phyloP scores from a whole-genome alignment of 2,797 vertebrate genomes.

The Botia kubotai region DNA sequence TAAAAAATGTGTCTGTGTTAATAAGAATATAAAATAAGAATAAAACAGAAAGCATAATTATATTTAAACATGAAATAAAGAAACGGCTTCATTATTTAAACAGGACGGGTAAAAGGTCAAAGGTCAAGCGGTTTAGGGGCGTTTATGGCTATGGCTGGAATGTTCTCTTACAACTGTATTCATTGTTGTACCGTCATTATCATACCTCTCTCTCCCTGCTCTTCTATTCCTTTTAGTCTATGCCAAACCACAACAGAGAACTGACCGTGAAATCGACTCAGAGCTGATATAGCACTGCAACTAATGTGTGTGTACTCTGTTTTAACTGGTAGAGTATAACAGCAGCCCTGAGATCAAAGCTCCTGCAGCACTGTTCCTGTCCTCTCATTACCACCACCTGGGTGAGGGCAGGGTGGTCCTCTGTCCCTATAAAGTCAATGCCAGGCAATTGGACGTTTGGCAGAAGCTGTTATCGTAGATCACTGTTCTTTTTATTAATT shows the following conservation, averaged over 20 bases:
- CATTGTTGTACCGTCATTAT: constrained; percentile 49
- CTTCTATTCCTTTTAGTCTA: constrained; percentile 40
- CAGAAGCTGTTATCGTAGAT: not conserved
- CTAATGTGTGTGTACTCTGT: constrained; percentile 36
- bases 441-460: not conserved
- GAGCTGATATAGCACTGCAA: constrained; percentile 40
- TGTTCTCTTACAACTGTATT: constrained; percentile 52
- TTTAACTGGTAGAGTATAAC: constrained; percentile 47
- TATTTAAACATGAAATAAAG: not conserved
- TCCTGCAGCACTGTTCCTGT: not conserved
- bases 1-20: too few species aligned
- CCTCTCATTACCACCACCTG: constrained; percentile 52
- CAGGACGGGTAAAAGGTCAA: not conserved
- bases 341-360: constrained; percentile 54
- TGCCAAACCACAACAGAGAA: constrained; percentile 59
- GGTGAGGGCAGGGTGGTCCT: not conserved
- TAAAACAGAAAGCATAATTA: constrained; percentile 21
- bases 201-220: not conserved
- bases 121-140: constrained; percentile 49
- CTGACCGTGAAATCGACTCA: constrained; percentile 42
- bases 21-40: not conserved
- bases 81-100: not conserved
- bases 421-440: constrained; percentile 34
- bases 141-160: constrained; percentile 44
- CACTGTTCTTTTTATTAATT: constrained; percentile 1